phyloP scores from a whole-genome alignment of 2,797 vertebrate genomes.

The Acipenser transmontanus region DNA sequence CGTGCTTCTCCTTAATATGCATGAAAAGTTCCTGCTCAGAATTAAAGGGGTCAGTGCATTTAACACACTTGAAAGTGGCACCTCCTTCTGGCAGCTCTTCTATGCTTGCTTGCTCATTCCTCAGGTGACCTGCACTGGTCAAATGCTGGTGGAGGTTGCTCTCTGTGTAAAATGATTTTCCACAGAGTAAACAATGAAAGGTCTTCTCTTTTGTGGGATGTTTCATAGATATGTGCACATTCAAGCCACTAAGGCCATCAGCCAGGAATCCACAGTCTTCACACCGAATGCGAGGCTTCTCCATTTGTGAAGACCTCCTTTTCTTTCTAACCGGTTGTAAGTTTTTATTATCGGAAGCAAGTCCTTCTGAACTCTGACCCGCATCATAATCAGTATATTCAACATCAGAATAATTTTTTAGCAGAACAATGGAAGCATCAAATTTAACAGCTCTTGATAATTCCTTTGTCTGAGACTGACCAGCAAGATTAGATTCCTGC shows the following conservation, averaged over 20 bases:
- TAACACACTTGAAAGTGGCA: conserved; percentile 89
- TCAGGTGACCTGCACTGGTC: conserved; percentile 83
- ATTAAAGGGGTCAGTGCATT: conserved; percentile 88
- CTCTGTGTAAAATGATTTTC: conserved; percentile 95
- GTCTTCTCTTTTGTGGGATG: conserved; percentile 93
- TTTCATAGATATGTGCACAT: conserved; percentile 97
- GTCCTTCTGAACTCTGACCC: conserved; percentile 20
- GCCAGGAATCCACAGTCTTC: conserved; percentile 96
- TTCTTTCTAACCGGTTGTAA: conserved; percentile 39
- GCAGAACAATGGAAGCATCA: conserved; percentile 65
- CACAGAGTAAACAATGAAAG: conserved; percentile 92
- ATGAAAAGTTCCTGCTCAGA: conserved; percentile 88
- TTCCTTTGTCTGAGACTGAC: conserved; percentile 38
- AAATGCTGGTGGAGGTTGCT: conserved; percentile 96
- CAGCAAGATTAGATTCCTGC: neutral
- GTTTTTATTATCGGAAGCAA: conserved; percentile 27
- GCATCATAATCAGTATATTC: conserved; percentile 40
- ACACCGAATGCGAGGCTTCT: conserved; percentile 72
- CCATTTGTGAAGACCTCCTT: conserved; percentile 44
- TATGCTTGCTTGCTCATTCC: conserved; percentile 87
- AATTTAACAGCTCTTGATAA: conserved; percentile 46
- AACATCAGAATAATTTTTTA: conserved; percentile 49
- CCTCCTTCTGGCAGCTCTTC: conserved; percentile 91
- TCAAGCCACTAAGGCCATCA: conserved; percentile 88
- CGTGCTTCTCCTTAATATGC: conserved; percentile 96